A percentile compares a stretch with the other conserved stretches of the same genome.
Evolutionary conservation across 1,140 invertebrate species (phyloP).

Genomic region (Panagrolaimus sp.): DNA sequence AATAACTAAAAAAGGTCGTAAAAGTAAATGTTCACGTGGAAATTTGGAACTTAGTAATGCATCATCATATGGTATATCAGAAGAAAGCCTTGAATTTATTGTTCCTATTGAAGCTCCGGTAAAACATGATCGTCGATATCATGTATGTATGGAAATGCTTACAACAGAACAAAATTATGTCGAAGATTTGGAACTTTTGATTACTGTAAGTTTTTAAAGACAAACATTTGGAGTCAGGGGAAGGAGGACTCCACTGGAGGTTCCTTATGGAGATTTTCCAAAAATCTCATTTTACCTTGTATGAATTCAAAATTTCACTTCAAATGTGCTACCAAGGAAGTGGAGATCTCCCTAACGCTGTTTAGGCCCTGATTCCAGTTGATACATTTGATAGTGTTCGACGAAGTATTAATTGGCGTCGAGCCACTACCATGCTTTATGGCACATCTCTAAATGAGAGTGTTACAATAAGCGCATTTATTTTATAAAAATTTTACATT

Average conservation of each 20-base stretch:
- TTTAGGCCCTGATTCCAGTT: neutral
- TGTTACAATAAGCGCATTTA: no score
- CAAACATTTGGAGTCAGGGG: no score
- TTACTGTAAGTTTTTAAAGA: conserved; percentile 24
- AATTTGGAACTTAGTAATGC: neutral
- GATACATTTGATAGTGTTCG: no score
- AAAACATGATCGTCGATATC: conserved; percentile 28
- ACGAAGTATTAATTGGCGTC: no score
- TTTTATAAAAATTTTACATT: no score
- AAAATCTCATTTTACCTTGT: no score
- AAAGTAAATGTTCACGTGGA: neutral
- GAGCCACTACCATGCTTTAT: no score
- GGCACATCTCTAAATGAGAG: no score
- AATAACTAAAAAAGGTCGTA: neutral
- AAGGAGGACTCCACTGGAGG: no score
- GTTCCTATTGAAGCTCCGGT: conserved; percentile 16
- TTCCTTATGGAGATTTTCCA: no score
- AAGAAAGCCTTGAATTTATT: neutral
- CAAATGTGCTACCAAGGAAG: no score
- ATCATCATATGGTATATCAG: neutral
- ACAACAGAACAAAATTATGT: conserved; percentile 38
- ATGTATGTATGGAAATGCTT: conserved; percentile 32
- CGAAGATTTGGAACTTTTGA: conserved; percentile 19
- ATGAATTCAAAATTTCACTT: no score
- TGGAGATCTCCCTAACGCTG: neutral